These are phyloP conservation scores for Dallia pectoralis DNA, from an alignment of 2,797 vertebrate species.

Conservation along the genomic window DNA sequence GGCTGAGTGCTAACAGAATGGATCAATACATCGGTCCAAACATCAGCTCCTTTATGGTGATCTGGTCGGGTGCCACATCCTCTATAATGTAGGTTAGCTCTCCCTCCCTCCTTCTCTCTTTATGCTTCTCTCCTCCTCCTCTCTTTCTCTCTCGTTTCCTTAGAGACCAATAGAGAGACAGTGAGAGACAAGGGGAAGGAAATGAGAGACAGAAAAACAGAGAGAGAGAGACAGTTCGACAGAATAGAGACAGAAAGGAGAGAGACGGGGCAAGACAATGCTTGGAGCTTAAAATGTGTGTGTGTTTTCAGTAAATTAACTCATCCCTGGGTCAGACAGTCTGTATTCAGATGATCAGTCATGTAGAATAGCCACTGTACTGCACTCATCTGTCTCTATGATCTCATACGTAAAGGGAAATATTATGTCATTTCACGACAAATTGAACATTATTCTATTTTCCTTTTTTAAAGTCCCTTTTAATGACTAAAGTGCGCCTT, in stretches of 20 bases:
- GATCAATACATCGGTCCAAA: conserved; percentile 41
- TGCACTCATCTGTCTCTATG: conserved; percentile 56
- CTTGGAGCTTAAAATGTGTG: conserved; percentile 64
- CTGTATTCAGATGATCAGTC: conserved; percentile 70
- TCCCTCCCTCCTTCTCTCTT: background rate
- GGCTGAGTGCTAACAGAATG: conserved; percentile 12
- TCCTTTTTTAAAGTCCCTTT: too few relatives aligned
- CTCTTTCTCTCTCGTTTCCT: background rate
- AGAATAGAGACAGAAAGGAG: background rate
- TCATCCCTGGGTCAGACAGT: conserved; percentile 63
- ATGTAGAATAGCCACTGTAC: conserved; percentile 66
- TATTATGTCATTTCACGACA: too few relatives aligned
- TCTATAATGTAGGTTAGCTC: conserved; percentile 2
- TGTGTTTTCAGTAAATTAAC: conserved; percentile 60
- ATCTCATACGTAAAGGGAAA: conserved; percentile 20
- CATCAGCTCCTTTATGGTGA: conserved; percentile 35
- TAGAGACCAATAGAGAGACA: background rate
- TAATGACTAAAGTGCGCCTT: too few relatives aligned
- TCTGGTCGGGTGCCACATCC: conserved; percentile 23
- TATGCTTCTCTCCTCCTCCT: background rate
- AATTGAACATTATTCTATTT: too few relatives aligned
- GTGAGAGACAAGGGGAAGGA: background rate
- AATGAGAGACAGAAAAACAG: background rate
- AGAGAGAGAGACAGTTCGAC: background rate
- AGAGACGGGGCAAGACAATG: background rate